Percentiles rank a stretch among this genome's conserved stretches.
These are phyloP conservation scores for Danaus chrysippus DNA, from an alignment of 2,888 invertebrate species.

Conservation along the genomic window DNA sequence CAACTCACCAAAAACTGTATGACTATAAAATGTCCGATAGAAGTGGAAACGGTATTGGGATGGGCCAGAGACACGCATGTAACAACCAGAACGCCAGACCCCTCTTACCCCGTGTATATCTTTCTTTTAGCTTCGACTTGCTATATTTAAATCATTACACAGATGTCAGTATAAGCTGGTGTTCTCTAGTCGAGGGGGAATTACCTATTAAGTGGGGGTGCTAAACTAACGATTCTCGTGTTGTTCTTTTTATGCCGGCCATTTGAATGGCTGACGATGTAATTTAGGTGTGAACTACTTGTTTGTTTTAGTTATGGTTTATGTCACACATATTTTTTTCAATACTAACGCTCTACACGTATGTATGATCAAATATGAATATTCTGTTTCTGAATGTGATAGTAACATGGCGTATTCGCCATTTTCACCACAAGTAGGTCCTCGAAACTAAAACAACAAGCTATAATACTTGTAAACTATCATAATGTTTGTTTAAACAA, in stretches of 20 bases:
- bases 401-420: too few relatives aligned
- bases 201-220: slow-evolving; percentile 75
- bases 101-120: slow-evolving; percentile 21
- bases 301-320: slow-evolving; percentile 6
- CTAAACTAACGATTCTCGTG: slow-evolving; percentile 72
- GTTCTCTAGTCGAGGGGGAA: slow-evolving; percentile 51
- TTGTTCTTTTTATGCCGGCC: slow-evolving; percentile 71
- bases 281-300: slow-evolving; percentile 59
- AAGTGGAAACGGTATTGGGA: slow-evolving; percentile 63
- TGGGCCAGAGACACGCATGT: slow-evolving; percentile 67
- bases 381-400: too few relatives aligned
- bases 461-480: neutral
- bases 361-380: too few relatives aligned
- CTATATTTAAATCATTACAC: slow-evolving; percentile 31
- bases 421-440: too few relatives aligned
- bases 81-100: slow-evolving; percentile 32
- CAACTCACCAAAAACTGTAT: slow-evolving; percentile 67
- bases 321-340: neutral
- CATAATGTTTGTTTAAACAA: too few relatives aligned
- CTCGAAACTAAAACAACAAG: too few relatives aligned
- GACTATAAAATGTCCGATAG: slow-evolving; percentile 73
- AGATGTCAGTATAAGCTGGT: slow-evolving; percentile 48
- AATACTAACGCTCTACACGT: neutral
- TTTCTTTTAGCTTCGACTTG: slow-evolving; percentile 16
- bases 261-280: slow-evolving; percentile 65